Base-by-base conservation (phyloP, 2,113 vertebrate genomes). In the Podilymbus podiceps region DNA sequence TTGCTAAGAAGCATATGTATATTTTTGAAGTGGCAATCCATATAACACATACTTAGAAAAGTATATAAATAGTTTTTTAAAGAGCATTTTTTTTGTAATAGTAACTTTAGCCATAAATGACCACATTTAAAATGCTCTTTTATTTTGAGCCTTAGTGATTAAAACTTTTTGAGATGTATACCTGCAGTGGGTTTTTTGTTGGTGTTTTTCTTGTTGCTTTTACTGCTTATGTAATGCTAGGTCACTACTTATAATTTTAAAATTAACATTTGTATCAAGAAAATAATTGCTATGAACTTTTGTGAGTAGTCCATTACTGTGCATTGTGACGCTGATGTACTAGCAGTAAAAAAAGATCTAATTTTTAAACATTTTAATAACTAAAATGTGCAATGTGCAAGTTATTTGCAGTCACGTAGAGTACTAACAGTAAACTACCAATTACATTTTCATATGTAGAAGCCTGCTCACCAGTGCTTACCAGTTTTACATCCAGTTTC, bases 401-500 rank as follows among this genome's bases (percentile, higher is more conserved):
- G 46, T 93, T 87, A 53, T 93, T 85, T 94, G 38, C 52, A 94
- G 79, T 89, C 76, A 87, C 1, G 1, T 22, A 85, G 92, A 74
- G 55, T 44, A 83, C 35, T 81, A 87, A 73, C 84, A 78, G 74
- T 92, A 89, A 97, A 87, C 83, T 74, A 64, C 68, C 92, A 86
- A 73, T 97, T 96, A 86, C 52, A 84, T 94, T 95, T 97, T 94
- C 87, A 53, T 83, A 69, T 87, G 89, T 66, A 91, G 96, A 96
- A 95, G 85, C 64, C 83, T 95, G 80, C 73, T 95, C 67, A 85
- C 71, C 79, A 63, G 56, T 93, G 60, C 60, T 90, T 94, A 92
- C 84, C 86, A 94, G 96, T 96, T 96, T 96, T 96, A 88, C 46
- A 92, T 69, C 77, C 80, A 96, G 30, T 82, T 95, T 96, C 94